Conservation (phyloP, 2,797 vertebrate genomes). For the Gorsachius magnificus region DNA sequence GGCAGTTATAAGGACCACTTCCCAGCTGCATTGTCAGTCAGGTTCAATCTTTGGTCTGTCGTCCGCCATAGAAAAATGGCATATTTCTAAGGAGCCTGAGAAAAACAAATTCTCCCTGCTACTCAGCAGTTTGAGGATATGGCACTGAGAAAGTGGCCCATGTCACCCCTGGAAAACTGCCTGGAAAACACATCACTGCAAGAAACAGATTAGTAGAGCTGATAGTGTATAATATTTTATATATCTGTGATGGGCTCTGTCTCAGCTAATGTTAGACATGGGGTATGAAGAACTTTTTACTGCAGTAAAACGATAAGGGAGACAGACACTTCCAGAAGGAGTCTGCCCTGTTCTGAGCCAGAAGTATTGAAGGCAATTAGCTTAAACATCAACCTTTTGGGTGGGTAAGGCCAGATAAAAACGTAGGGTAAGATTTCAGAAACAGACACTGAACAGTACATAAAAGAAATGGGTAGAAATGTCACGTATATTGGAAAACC, state of each 20-base stretch:
- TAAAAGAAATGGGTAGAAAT: background rate
- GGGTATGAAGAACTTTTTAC: background rate
- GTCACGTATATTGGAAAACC: background rate
- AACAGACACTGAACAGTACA: background rate
- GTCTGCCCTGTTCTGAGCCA: background rate
- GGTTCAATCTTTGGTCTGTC: background rate
- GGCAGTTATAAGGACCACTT: background rate
- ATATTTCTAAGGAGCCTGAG: background rate
- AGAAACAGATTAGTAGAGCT: background rate
- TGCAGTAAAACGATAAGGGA: slow-evolving; percentile 5
- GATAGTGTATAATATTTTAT: background rate
- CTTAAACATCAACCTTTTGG: background rate
- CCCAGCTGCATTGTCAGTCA: background rate
- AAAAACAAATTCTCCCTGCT: background rate
- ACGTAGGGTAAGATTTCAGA: background rate
- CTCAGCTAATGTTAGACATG: background rate
- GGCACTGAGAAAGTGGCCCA: background rate
- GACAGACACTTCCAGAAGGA: slow-evolving; percentile 6
- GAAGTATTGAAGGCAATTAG: slow-evolving; percentile 18
- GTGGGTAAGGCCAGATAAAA: slow-evolving; percentile 4
- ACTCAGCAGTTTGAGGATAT: background rate
- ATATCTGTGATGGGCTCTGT: background rate
- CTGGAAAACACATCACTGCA: background rate
- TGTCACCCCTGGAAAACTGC: background rate
- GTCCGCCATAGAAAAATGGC: background rate